These are phyloP conservation scores for Halesus radiatus DNA, from an alignment of 1,140 invertebrate species.

Conservation along the genomic window DNA sequence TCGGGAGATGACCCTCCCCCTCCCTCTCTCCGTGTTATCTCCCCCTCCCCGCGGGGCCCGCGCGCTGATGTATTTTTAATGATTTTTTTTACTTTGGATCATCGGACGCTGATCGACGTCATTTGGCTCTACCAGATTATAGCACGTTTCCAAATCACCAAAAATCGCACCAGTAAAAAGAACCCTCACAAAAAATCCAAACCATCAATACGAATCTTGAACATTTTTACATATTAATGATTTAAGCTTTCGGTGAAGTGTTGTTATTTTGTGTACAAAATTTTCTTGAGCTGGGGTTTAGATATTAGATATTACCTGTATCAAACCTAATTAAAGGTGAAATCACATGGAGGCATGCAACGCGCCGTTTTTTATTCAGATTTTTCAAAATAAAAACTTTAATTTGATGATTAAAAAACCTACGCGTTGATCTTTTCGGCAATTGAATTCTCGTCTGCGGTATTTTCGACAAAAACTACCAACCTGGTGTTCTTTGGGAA, in stretches of 20 bases:
- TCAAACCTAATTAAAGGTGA: conserved; percentile 25
- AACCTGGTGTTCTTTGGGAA: background rate
- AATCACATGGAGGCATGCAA: conserved; percentile 3
- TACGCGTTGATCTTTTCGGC: background rate
- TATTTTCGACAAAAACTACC: background rate
- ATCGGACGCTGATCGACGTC: conserved; percentile 39
- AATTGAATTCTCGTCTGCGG: background rate
- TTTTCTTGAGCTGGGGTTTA: background rate
- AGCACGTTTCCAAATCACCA: conserved; percentile 11
- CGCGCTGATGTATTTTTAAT: conserved; percentile 33
- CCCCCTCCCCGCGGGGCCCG: background rate
- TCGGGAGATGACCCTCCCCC: conserved; percentile 35
- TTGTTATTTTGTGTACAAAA: background rate
- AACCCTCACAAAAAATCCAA: background rate
- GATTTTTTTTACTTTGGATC: conserved; percentile 42
- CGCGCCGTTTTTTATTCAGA: conserved; percentile 2
- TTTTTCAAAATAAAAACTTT: background rate
- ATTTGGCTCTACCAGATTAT: conserved; percentile 24
- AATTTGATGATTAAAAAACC: background rate
- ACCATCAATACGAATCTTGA: background rate
- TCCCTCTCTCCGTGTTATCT: background rate
- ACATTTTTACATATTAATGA: background rate
- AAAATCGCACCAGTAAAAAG: background rate
- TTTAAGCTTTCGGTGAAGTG: background rate
- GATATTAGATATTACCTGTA: conserved; percentile 32